Percentiles rank a stretch among this genome's conserved stretches.
Conservation (phyloP, 2,888 invertebrate species). For the Macrostomum cliftonense region DNA sequence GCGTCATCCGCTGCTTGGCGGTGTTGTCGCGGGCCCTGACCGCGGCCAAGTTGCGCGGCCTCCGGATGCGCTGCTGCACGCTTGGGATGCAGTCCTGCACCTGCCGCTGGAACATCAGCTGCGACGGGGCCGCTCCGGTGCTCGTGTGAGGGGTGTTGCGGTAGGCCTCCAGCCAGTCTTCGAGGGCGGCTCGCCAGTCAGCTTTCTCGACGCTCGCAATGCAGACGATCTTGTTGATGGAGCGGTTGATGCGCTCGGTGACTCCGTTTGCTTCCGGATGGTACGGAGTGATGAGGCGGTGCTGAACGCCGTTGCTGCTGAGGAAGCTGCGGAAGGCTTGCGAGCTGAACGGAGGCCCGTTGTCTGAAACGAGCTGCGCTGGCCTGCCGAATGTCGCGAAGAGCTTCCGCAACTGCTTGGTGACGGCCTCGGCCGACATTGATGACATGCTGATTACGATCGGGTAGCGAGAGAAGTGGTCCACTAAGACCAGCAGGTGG, state of each 20-base stretch:
- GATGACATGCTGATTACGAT: slow-evolving; percentile 10
- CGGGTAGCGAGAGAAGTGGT: slow-evolving; percentile 8
- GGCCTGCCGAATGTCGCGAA: slow-evolving; percentile 12
- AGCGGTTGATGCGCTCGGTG: no score
- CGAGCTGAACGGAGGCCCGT: slow-evolving; percentile 12
- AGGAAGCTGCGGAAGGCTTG: slow-evolving; percentile 10
- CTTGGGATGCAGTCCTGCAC: background rate
- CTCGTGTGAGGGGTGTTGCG: no score
- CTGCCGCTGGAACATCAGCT: slow-evolving; percentile 18
- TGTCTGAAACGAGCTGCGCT: slow-evolving; percentile 7
- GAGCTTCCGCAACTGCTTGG: slow-evolving; percentile 7
- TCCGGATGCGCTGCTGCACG: no score
- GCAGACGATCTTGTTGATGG: no score
- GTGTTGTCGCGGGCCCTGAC: background rate
- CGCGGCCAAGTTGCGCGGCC: no score
- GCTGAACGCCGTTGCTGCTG: slow-evolving; percentile 11
- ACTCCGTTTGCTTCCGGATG: slow-evolving; percentile 3
- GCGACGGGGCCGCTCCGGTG: no score
- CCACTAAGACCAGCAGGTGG: slow-evolving; percentile 9
- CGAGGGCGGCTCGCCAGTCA: no score
- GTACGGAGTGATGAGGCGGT: slow-evolving; percentile 11
- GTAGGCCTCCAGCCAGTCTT: no score
- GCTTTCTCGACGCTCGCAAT: no score
- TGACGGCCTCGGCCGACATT: slow-evolving; percentile 4
- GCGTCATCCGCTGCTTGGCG: background rate